Evolutionary conservation across 2,888 invertebrate species (phyloP), one percentile per base, ranked within the genome.

Genomic region (Acrobasis repandana): DNA sequence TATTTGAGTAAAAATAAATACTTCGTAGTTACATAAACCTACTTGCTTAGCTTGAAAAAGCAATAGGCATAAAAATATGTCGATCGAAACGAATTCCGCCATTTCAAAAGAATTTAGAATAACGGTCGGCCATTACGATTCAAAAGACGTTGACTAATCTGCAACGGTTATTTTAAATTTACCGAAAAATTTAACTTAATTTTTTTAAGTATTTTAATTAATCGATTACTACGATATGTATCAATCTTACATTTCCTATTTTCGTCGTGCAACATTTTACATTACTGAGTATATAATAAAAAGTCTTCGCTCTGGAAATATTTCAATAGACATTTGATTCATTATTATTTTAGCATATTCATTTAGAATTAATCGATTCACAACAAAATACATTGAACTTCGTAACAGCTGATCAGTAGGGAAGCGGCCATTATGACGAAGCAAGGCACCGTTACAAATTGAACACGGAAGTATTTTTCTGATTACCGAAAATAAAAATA

Each of bases 91-190:
- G 3, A 14, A 43, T 43, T 38, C 43, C 11, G 43, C 11, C 43
- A 43, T 43, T 14, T n/a, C 11, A 43, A n/a, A 43, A 43, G 2
- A 38, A 8, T 43, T 43, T 14, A n/a, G 3, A 43, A 11, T n/a
- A 43, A 14, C 43, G 43, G 43, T n/a, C 38, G 10, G 38, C 38
- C 43, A 43, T 43, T 43, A 43, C n/a, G 43, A 43, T 43, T 70
- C 67, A 67, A 58, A 59, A 58, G 61, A 63, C 61, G 58, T 60
- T 48, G 16, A 38, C 38, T 36, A 36, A 59, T 58, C 43, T 43
- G 0, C 48, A 48, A 48, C 48, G 16, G 48, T 48, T 16, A 18
- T 16, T 16, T 34, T 16, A 36, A 8, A 28, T 52, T 11, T 9
- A 34, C 11, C 36, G 34, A 43, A 36, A 8, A 56, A 46, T 56